Evolutionary conservation across 2,888 invertebrate species (phyloP).

Genomic region (Drosophila meridionalis): DNA sequence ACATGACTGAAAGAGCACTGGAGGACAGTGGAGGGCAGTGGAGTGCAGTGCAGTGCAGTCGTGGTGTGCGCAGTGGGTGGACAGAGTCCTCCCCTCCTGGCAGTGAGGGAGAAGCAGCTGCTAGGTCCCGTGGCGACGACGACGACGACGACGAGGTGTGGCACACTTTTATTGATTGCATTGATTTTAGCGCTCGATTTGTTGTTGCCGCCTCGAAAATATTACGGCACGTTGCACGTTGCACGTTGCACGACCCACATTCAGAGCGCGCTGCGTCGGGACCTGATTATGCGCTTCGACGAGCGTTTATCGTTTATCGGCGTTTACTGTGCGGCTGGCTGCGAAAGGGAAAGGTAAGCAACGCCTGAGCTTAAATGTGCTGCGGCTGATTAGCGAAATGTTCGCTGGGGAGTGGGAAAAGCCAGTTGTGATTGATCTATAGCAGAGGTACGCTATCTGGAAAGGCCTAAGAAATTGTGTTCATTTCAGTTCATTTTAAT

Average conservation of each 20-base stretch:
- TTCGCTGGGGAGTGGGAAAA: background rate
- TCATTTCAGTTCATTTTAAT: background rate
- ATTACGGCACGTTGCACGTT: constrained; percentile 37
- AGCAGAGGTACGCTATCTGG: background rate
- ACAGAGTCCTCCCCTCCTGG: constrained; percentile 13
- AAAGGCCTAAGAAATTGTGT: background rate
- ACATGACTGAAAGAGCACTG: constrained; percentile 60
- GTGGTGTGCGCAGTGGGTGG: background rate
- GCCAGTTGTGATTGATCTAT: background rate
- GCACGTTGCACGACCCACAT: constrained; percentile 47
- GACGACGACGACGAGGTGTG: constrained; percentile 21
- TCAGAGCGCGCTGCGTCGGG: constrained; percentile 8
- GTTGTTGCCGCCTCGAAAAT: constrained; percentile 29
- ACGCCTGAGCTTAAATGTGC: constrained; percentile 14
- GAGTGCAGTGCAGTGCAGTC: constrained; percentile 45
- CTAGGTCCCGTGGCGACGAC: constrained; percentile 8
- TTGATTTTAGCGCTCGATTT: constrained; percentile 67
- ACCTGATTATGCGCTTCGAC: constrained; percentile 39
- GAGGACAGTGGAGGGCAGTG: constrained; percentile 3
- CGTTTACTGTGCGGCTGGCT: constrained; percentile 1
- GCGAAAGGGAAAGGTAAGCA: background rate
- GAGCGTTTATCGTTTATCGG: constrained; percentile 16
- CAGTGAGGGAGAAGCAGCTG: constrained; percentile 45
- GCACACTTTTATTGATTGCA: constrained; percentile 70
- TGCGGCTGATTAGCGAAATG: constrained; percentile 24